Conservation (phyloP, 64 coral and sea anemone species). For the Anthopleura sola region DNA sequence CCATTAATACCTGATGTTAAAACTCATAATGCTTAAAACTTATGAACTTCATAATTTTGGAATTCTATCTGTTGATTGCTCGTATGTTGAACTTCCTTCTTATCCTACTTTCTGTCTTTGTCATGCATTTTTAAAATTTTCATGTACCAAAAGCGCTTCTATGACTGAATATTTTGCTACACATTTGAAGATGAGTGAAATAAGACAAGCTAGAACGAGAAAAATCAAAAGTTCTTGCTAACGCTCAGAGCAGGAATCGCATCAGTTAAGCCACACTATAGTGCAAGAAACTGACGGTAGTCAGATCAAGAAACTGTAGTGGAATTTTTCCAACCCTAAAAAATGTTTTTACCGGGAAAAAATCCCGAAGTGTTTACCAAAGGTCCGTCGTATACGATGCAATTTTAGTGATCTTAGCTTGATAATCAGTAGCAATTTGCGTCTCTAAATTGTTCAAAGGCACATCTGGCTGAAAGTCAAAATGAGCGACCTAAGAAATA, state of each 20-base stretch:
- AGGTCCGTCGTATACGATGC: neutral
- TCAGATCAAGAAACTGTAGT: neutral
- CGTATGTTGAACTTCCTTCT: neutral
- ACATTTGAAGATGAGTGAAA: too few species aligned
- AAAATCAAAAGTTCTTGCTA: too few species aligned
- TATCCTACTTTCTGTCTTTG: neutral
- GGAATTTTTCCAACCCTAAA: neutral
- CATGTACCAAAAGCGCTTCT: too few species aligned
- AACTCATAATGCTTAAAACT: neutral
- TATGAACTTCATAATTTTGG: neutral
- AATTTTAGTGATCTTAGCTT: neutral
- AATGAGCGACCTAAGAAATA: neutral
- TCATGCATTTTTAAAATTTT: too few species aligned
- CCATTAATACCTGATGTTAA: neutral
- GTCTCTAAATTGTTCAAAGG: neutral
- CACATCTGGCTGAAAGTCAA: neutral
- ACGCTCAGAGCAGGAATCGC: too few species aligned
- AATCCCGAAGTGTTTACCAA: neutral
- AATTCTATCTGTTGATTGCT: neutral
- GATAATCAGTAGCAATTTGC: slow-evolving; percentile 6
- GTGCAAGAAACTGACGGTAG: too few species aligned
- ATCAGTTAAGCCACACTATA: too few species aligned
- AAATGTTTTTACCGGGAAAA: neutral
- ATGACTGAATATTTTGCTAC: too few species aligned
- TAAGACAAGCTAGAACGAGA: too few species aligned